These are phyloP conservation scores for Oscheius sp. DNA, from an alignment of 2,888 invertebrate genomes.

Conservation along the genomic window DNA sequence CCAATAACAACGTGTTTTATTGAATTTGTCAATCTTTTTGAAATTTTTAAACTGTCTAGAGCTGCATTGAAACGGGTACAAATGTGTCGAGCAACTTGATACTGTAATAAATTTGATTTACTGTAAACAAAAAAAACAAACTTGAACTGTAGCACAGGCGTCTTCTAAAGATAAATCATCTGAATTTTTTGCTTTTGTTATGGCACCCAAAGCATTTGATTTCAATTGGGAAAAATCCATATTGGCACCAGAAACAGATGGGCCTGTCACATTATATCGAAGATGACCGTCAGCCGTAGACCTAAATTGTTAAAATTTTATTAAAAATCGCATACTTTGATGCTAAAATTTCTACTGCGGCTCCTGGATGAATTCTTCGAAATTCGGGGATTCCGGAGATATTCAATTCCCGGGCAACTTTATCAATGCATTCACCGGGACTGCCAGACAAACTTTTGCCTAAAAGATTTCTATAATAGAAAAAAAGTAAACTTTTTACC, in stretches of 20 bases:
- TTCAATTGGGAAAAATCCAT: slow-evolving; percentile 61
- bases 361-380: slow-evolving; percentile 48
- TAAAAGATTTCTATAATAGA: slow-evolving; percentile 17
- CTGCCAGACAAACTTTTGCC: slow-evolving; percentile 53
- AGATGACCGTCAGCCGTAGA: slow-evolving; percentile 43
- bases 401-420: slow-evolving; percentile 51
- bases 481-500: slow-evolving; percentile 6
- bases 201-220: slow-evolving; percentile 45
- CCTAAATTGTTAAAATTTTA: slow-evolving; percentile 20
- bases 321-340: slow-evolving; percentile 17
- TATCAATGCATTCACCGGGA: slow-evolving; percentile 70
- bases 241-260: slow-evolving; percentile 42
- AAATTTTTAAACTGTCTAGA: slow-evolving; percentile 38
- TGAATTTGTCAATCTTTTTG: background rate
- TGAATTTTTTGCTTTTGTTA: slow-evolving; percentile 10
- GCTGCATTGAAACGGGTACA: slow-evolving; percentile 45
- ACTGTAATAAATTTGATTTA: slow-evolving; percentile 37
- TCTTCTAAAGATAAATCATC: slow-evolving; percentile 40
- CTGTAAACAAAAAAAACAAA: slow-evolving; percentile 6
- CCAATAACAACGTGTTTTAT: slow-evolving; percentile 59
- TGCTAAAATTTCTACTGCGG: slow-evolving; percentile 52
- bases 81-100: slow-evolving; percentile 54
- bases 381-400: slow-evolving; percentile 28
- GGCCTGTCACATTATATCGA: slow-evolving; percentile 41
- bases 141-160: slow-evolving; percentile 40